Evolutionary conservation across 2,113 vertebrate genomes (phyloP).

Genomic region (Gopherus evgoodei): DNA sequence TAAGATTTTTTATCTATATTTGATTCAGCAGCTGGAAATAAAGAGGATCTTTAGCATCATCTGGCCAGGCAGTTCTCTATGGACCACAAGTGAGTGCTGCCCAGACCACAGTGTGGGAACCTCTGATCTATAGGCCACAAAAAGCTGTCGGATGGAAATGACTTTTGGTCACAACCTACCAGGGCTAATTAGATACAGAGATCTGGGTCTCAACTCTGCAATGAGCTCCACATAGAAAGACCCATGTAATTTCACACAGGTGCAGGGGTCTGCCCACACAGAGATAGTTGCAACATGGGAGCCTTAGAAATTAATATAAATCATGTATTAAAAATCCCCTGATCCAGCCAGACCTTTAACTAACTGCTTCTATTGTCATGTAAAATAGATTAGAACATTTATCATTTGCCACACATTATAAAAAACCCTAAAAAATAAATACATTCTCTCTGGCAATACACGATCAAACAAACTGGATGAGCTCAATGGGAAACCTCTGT

Average conservation of each 20-base stretch:
- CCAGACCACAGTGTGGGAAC: background rate
- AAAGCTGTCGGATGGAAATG: background rate
- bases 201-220: background rate
- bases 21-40: background rate
- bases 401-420: background rate
- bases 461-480: constrained; percentile 37
- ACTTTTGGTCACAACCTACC: rapidly evolving
- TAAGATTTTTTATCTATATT: background rate
- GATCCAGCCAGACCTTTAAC: too few relatives aligned
- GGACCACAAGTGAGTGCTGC: background rate
- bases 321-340: background rate
- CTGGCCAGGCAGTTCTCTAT: background rate
- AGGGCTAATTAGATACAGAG: background rate
- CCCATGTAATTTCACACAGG: background rate
- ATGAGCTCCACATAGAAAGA: background rate
- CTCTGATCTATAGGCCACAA: background rate
- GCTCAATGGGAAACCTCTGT: background rate
- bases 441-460: background rate
- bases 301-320: background rate
- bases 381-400: background rate
- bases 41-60: background rate
- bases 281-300: background rate
- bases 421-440: constrained; percentile 24
- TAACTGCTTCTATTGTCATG: background rate
- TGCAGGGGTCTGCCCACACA: background rate